phyloP scores from a whole-genome alignment of 2,797 vertebrate genomes.

The Champsocephalus esox region DNA sequence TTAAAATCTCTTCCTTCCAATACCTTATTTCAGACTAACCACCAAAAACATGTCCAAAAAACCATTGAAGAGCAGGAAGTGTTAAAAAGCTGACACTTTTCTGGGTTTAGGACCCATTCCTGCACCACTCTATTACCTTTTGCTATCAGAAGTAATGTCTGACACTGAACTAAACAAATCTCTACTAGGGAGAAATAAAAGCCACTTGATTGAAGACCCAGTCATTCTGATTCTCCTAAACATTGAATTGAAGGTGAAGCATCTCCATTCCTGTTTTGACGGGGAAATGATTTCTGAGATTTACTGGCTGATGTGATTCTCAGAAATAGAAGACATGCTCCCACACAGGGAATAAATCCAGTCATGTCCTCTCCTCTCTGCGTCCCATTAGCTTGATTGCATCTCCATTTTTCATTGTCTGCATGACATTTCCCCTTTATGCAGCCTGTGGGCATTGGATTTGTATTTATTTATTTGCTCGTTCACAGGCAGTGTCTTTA shows the following conservation, averaged over 20 bases:
- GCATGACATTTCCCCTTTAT: constrained; percentile 40
- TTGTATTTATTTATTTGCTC: constrained; percentile 40
- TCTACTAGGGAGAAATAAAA: constrained; percentile 15
- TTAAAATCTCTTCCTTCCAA: too few relatives aligned
- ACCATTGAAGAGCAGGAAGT: too few relatives aligned
- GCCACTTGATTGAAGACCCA: constrained; percentile 7
- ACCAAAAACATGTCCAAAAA: too few relatives aligned
- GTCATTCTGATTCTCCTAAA: constrained; percentile 7
- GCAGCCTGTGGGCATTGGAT: not conserved
- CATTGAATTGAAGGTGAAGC: constrained; percentile 9
- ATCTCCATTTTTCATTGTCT: constrained; percentile 59
- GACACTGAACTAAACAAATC: not conserved
- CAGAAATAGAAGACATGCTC: constrained; percentile 20
- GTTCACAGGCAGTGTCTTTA: constrained; percentile 24
- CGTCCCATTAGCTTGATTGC: constrained; percentile 60
- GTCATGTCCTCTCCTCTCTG: constrained; percentile 16
- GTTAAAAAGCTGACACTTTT: too few relatives aligned
- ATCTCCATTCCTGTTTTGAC: not conserved
- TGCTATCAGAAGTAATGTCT: constrained; percentile 2
- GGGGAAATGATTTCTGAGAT: constrained; percentile 17
- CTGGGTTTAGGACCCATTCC: too few relatives aligned
- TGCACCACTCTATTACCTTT: not conserved
- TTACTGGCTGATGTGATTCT: constrained; percentile 8
- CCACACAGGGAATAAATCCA: constrained; percentile 10
- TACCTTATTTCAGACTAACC: too few relatives aligned